Base-by-base conservation (phyloP, 2,113 vertebrate genomes). In the Bungarus multicinctus region DNA sequence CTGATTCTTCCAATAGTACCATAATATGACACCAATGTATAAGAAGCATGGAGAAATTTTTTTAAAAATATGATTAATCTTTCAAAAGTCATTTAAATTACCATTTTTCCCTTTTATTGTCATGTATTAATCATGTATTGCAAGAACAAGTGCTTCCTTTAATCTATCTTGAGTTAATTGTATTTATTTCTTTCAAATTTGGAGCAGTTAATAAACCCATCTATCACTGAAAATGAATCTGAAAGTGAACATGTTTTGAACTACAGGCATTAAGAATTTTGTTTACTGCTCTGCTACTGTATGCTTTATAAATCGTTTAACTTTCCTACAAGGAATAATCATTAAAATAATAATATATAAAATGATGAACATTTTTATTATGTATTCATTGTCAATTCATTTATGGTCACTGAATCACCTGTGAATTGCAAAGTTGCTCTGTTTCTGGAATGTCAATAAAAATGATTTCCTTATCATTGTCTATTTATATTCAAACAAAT, bases 401-500 rank as follows among this genome's bases (percentile, higher is more conserved):
- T 90, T 64, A 90, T 69, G 89, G 58, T 47, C 57, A 90, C 16
- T 47, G 27, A 90, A 90, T 60, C 55, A 43, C 58, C 58, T 50
- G 10, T 47, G 60, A 69, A 90, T 30, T 58, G 57, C 89, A 50
- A 47, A 64, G 30, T 64, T 90, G n/a, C n/a, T 64, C 27, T 90
- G 47, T 69, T 69, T 90, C 45, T 90, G 58, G 27, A 43, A 50
- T 69, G 89, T 14, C 89, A 90, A 64, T 90, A 90, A 90, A 90
- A 69, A 50, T 69, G 50, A 90, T 90, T 69, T 90, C 89, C 74
- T 6, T 81, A 34, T 39, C 69, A 81, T 39, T 39, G 34, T 39
- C n/a, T 69, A 69, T 69, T 27, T 30, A 50, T 43, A 47, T 90
- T 90, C 18, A 9, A 39, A 39, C 34, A 81, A 81, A 39, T 34